These are phyloP conservation scores for Danionella dracula DNA, from an alignment of 2,797 vertebrate genomes.

Conservation along the genomic window DNA sequence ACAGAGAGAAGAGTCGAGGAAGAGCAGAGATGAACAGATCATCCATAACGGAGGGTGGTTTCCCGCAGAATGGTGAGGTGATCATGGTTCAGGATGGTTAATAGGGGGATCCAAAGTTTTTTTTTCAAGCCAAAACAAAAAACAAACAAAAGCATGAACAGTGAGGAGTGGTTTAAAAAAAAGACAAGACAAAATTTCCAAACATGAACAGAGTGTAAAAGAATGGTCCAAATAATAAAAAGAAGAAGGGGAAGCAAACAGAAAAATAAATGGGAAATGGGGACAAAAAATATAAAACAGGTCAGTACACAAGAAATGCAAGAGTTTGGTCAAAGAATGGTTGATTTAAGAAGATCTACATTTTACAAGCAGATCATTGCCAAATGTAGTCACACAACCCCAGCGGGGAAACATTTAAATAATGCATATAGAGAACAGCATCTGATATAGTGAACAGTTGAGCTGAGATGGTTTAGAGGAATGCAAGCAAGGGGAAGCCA, in stretches of 20 bases:
- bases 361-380: conserved; percentile 84
- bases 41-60: conserved; percentile 97
- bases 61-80: conserved; percentile 99
- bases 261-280: conserved; percentile 56
- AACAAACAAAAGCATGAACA: conserved; percentile 64
- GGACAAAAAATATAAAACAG: conserved; percentile 97
- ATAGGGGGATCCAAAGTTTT: conserved; percentile 84
- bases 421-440: conserved; percentile 63
- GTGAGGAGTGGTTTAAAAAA: conserved; percentile 55
- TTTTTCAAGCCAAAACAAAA: conserved; percentile 52
- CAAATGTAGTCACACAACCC: conserved; percentile 90
- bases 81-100: conserved; percentile 94
- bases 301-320: conserved; percentile 99
- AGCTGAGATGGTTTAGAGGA: conserved; percentile 64
- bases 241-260: conserved; percentile 71
- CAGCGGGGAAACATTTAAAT: conserved; percentile 86
- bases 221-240: conserved; percentile 56
- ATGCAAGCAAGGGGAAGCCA: conserved; percentile 60
- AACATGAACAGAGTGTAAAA: not conserved
- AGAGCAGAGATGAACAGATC: conserved; percentile 99
- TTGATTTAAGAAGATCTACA: conserved; percentile 86
- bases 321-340: conserved; percentile 98
- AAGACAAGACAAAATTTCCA: conserved; percentile 42
- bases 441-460: conserved; percentile 65
- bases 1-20: conserved; percentile 99